Percentiles rank a stretch among this genome's conserved stretches.
phyloP scores from a whole-genome alignment of 2,888 invertebrate genomes.

The Cantharis rufa region DNA sequence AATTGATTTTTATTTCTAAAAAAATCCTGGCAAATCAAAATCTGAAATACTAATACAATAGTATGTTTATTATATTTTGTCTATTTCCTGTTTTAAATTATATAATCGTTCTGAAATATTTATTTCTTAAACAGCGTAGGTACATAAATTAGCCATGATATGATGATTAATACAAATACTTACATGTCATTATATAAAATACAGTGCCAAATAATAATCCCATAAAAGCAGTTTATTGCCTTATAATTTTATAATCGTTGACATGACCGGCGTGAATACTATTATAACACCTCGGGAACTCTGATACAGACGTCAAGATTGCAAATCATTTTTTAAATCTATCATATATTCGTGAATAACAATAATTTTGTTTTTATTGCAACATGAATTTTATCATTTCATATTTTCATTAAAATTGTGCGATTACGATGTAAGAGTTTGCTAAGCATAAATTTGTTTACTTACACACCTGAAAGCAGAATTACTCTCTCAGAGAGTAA shows the following conservation, averaged over 20 bases:
- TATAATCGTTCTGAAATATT: not conserved
- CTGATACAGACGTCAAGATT: conserved; percentile 8
- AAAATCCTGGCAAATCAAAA: too few species aligned
- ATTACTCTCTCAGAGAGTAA: not conserved
- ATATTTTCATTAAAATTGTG: not conserved
- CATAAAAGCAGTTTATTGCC: conserved; percentile 42
- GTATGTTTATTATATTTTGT: not conserved
- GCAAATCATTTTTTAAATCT: not conserved
- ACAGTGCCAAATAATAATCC: conserved; percentile 42
- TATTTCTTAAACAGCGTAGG: conserved; percentile 13
- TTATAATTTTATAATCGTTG: conserved; percentile 44
- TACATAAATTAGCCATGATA: conserved; percentile 25
- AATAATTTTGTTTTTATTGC: not conserved
- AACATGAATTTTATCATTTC: not conserved
- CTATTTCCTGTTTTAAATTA: not conserved
- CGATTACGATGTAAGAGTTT: not conserved
- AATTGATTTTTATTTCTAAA: too few species aligned
- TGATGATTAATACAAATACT: conserved; percentile 36
- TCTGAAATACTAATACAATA: not conserved
- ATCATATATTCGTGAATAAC: not conserved
- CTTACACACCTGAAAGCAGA: not conserved
- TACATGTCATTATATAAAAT: conserved; percentile 41
- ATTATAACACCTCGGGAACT: conserved; percentile 28
- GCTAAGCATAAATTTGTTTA: not conserved
- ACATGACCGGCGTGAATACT: conserved; percentile 32